phyloP scores from a whole-genome alignment of 2,797 vertebrate species.

The Xerus rutilus region DNA sequence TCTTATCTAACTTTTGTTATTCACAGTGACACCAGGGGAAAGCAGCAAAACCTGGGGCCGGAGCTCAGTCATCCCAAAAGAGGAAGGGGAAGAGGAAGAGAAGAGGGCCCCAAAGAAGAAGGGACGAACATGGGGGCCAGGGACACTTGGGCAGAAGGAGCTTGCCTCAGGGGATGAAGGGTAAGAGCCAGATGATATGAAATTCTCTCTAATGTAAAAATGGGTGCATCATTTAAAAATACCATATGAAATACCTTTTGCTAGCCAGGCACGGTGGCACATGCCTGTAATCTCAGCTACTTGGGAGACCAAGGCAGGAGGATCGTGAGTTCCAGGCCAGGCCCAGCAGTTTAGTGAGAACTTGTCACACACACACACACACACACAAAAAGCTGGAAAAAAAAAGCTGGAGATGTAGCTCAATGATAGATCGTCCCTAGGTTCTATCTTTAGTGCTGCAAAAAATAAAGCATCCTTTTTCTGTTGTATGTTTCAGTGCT shows the following conservation, averaged over 20 bases:
- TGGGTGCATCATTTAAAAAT: neutral
- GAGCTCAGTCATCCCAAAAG: conserved; percentile 89
- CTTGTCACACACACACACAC: no score
- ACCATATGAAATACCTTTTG: neutral
- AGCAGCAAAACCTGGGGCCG: conserved; percentile 92
- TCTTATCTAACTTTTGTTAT: conserved; percentile 42
- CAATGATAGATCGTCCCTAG: neutral
- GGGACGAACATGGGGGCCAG: conserved; percentile 91
- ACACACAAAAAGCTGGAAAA: neutral
- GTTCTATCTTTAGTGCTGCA: neutral
- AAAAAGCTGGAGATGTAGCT: neutral
- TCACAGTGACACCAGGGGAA: conserved; percentile 94
- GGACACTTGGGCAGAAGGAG: conserved; percentile 91
- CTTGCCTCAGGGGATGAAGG: conserved; percentile 93
- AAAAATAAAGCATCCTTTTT: neutral
- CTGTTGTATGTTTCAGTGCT: neutral
- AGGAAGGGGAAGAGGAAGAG: conserved; percentile 93
- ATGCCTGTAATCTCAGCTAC: neutral
- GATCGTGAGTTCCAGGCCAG: neutral
- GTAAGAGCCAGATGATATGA: conserved; percentile 85
- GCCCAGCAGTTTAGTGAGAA: neutral
- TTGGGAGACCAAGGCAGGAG: neutral
- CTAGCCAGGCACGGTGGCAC: neutral
- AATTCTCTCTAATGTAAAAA: neutral
- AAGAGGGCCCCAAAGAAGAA: conserved; percentile 96